Base-by-base conservation (phyloP, 2,113 vertebrate species). In the Oryzias melastigma region DNA sequence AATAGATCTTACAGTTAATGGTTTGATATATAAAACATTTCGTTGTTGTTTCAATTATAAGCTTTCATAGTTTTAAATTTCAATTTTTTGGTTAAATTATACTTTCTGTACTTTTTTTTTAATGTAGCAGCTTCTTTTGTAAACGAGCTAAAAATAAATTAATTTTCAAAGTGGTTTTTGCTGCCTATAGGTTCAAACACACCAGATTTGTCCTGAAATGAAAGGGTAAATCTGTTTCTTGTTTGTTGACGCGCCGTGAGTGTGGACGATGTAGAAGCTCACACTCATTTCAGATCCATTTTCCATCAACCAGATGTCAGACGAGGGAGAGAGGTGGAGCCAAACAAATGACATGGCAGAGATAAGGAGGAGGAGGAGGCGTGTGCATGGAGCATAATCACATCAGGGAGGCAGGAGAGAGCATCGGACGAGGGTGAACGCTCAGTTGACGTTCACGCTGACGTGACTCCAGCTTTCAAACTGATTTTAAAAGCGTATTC, bases 211-310 rank as follows among this genome's bases (percentile, higher is more conserved):
- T 20, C 17, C 14, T 8, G 3, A 29, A 41, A n/a, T 19, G 52
- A 20, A 20, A 41, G 15, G 4, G 5, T 40, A n/a, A 14, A 5
- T 41, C 16, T 53, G 16, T n/a, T n/a, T n/a, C 18, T 6, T 29
- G 35, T 35, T 12, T 35, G n/a, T 46, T 4, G 29, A 4, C 4
- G 5, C 6, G 4, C 41, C 7, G 10, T 4, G 14, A 7, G 13
- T 53, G 54, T 44, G 25, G 47, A 56, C 7, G 4, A 29, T 29
- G 18, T 19, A 16, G 13, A 60, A 1, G 25, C 40, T 16, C 66
- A 80, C 75, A 64, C 15, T 66, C 44, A 69, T 77, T 80, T 80
- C 57, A 72, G 3, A 65, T 74, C 41, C 68, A 45, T 76, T 67
- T 70, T 61, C 40, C 58, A 74, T 58, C 51, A 54, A 44, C 62